Percentiles rank a stretch among this genome's conserved stretches.
Conservation (phyloP, 1,140 invertebrate species). For the Lepidurus apus region DNA sequence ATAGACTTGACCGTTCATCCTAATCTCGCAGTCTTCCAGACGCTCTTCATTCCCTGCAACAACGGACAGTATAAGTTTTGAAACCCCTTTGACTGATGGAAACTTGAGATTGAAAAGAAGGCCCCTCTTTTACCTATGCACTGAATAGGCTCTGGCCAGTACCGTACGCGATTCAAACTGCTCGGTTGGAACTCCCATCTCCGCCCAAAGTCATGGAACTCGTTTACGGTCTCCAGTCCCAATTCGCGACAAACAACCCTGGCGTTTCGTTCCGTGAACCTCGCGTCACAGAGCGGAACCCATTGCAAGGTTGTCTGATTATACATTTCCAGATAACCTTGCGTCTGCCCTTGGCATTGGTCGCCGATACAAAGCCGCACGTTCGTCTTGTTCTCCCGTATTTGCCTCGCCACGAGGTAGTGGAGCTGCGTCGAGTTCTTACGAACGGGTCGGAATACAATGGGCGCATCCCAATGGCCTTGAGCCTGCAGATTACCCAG, state of each 20-base stretch:
- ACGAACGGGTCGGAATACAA: conserved; percentile 69
- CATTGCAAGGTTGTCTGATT: conserved; percentile 91
- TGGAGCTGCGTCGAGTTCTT: conserved; percentile 34
- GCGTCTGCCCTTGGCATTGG: conserved; percentile 41
- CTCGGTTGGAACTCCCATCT: conserved; percentile 79
- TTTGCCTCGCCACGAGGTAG: conserved; percentile 24
- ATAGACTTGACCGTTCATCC: conserved; percentile 82
- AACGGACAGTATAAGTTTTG: background rate
- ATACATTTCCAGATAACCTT: conserved; percentile 87
- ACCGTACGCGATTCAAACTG: conserved; percentile 73
- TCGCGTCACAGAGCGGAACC: conserved; percentile 91
- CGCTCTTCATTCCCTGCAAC: conserved; percentile 68
- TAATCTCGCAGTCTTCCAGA: conserved; percentile 79
- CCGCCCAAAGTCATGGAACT: conserved; percentile 71
- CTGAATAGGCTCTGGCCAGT: conserved; percentile 88
- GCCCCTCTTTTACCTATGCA: conserved; percentile 54
- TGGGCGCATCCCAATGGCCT: conserved; percentile 71
- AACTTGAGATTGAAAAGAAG: conserved; percentile 6
- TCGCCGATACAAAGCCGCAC: conserved; percentile 44
- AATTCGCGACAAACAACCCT: conserved; percentile 91
- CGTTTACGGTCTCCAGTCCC: conserved; percentile 82
- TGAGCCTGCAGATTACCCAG: conserved; percentile 82
- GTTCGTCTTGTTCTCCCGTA: conserved; percentile 31
- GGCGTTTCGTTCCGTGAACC: conserved; percentile 90
- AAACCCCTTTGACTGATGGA: background rate